A percentile compares a stretch with the other conserved stretches of the same genome.
Conservation (phyloP, 2,888 invertebrate species). For the Abrostola triplasia region DNA sequence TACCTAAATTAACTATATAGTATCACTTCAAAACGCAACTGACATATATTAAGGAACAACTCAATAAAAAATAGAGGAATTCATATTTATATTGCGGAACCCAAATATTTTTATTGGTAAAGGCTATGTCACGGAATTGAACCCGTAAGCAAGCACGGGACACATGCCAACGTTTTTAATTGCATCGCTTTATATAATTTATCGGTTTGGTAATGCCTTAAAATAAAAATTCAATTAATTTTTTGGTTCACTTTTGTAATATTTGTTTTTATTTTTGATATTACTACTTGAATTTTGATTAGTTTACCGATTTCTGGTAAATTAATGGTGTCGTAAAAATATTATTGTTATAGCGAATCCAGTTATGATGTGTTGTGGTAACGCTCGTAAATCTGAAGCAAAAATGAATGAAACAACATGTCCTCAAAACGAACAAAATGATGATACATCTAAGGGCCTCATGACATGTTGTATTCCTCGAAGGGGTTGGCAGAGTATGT, state of each 20-base stretch:
- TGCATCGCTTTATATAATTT: slow-evolving; percentile 63
- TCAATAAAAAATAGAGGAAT: background rate
- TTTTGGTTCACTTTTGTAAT: slow-evolving; percentile 55
- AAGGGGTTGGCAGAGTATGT: too few relatives aligned
- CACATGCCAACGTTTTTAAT: slow-evolving; percentile 69
- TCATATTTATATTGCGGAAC: slow-evolving; percentile 25
- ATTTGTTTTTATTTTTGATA: slow-evolving; percentile 62
- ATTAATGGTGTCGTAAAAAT: slow-evolving; percentile 39
- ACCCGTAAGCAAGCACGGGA: slow-evolving; percentile 56
- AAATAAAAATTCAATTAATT: slow-evolving; percentile 73
- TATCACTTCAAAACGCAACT: too few relatives aligned
- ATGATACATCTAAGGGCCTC: too few relatives aligned
- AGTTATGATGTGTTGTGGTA: slow-evolving; percentile 9
- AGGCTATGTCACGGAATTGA: slow-evolving; percentile 59
- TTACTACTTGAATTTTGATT: slow-evolving; percentile 54
- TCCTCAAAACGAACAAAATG: too few relatives aligned
- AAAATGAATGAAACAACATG: slow-evolving; percentile 1
- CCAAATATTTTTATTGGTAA: slow-evolving; percentile 54
- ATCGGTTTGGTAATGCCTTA: slow-evolving; percentile 59
- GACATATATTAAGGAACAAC: too few relatives aligned
- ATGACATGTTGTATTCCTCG: too few relatives aligned
- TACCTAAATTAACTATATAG: too few relatives aligned
- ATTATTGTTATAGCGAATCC: slow-evolving; percentile 23
- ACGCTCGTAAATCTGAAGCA: slow-evolving; percentile 21
- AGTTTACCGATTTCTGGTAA: slow-evolving; percentile 40